Percentiles rank a stretch among this genome's conserved stretches.
Conservation (phyloP, 2,888 invertebrate genomes). For the Napeogenes sylphis region DNA sequence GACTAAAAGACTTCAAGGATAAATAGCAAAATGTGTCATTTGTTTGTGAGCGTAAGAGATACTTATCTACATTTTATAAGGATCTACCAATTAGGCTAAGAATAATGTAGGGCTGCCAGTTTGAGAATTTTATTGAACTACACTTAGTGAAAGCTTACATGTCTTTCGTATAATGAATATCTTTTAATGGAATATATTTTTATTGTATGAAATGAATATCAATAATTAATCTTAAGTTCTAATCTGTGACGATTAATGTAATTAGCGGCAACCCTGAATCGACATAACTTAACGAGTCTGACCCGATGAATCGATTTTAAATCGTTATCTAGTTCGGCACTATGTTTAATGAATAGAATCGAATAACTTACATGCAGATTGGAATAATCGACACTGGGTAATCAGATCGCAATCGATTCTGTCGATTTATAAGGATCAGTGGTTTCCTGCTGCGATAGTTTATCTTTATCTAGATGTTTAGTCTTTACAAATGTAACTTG, state of each 20-base stretch:
- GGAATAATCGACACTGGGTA: slow-evolving; percentile 73
- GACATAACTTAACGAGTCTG: slow-evolving; percentile 51
- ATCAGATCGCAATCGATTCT: slow-evolving; percentile 68
- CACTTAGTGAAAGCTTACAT: too few species aligned
- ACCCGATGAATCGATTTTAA: slow-evolving; percentile 62
- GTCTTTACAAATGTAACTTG: slow-evolving; percentile 41
- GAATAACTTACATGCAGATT: slow-evolving; percentile 71
- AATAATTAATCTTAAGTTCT: too few species aligned
- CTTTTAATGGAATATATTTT: too few species aligned
- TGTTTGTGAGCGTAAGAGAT: slow-evolving; percentile 54
- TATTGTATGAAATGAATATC: too few species aligned
- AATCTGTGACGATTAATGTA: too few species aligned
- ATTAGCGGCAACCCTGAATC: slow-evolving; percentile 43
- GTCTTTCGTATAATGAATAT: too few species aligned
- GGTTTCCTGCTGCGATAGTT: slow-evolving; percentile 52
- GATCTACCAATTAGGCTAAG: slow-evolving; percentile 64
- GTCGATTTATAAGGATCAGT: slow-evolving; percentile 70
- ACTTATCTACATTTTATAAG: slow-evolving; percentile 56
- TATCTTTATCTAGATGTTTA: slow-evolving; percentile 37
- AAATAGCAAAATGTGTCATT: slow-evolving; percentile 56
- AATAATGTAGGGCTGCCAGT: slow-evolving; percentile 48
- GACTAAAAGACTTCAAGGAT: slow-evolving; percentile 56
- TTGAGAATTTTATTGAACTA: not conserved
- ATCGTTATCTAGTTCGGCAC: slow-evolving; percentile 61
- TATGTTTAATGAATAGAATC: slow-evolving; percentile 70